Base-by-base conservation (phyloP, 1,140 invertebrate genomes). In the Drosophila sturtevanti region DNA sequence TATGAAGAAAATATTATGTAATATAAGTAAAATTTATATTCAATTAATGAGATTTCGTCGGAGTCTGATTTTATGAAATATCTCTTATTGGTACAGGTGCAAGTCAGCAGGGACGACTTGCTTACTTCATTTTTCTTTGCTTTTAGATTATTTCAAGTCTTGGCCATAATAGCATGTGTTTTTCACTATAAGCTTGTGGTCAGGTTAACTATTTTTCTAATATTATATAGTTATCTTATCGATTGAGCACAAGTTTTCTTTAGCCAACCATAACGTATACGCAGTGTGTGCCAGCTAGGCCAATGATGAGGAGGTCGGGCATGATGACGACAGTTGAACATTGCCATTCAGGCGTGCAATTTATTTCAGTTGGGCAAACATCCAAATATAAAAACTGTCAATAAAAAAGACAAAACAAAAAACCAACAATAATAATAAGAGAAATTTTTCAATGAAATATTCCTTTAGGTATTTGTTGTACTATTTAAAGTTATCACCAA, bases 341-440 rank as follows among this genome's bases (percentile, higher is more conserved):
- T 66, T 44, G 54, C 54, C 62, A 62, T 24, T 75, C 63, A 65
- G 44, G 74, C 82, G 78, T 75, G 61, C 60, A 70, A 81, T 86
- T 81, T 81, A 79, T 68, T 58, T 64, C 60, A 69, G 70, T 69
- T 76, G 74, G 75, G 68, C 65, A 87, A 69, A 86, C 41, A 76
- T 66, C 63, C 68, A 60, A 72, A 69, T 14, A 60, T 44, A 41
- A 14, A 71, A 67, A 70, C 62, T 69, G 77, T 68, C 77, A 72
- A 72, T 81, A 79, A 72, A 66, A 54, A 54, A 37, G 1, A 35
- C n/a, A 41, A 41, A 41, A n/a, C n/a, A 6, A 6, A 31, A 31
- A 31, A 4, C 27, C 9, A 48, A 48, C 5, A 35, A 35, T 35
- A 35, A 35, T 35, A 35, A 48, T 21, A 11, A 48, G 16, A 18